phyloP scores from a whole-genome alignment of 2,113 vertebrate species.

The Ctenodactylus gundi region DNA sequence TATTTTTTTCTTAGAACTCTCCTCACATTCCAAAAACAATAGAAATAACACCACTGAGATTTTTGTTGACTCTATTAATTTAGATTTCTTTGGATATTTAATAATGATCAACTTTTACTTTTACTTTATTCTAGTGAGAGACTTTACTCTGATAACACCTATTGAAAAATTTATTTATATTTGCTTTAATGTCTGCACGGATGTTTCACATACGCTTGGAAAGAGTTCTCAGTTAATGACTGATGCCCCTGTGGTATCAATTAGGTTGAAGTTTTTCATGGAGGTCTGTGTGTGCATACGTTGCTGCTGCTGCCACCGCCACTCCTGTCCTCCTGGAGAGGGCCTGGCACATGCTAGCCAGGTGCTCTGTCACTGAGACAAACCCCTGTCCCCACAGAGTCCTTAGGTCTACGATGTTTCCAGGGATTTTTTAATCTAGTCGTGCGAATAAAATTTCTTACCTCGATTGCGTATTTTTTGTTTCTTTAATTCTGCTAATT shows the following conservation, averaged over 20 bases:
- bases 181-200: background rate
- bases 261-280: background rate
- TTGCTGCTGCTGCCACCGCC: no score
- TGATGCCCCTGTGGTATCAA: no score
- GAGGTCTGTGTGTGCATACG: background rate
- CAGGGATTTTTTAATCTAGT: background rate
- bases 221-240: background rate
- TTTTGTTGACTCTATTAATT: background rate
- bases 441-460: background rate
- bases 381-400: background rate
- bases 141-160: background rate
- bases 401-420: background rate
- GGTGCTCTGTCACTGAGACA: background rate
- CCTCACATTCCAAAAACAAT: background rate
- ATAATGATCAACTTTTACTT: background rate
- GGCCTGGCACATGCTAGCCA: background rate
- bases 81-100: background rate
- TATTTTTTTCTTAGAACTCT: background rate
- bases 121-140: background rate
- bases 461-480: background rate
- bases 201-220: background rate
- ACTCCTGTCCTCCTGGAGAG: no score
- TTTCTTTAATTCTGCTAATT: background rate
- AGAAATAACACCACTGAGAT: background rate
- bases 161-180: background rate